Evolutionary conservation across 2,888 invertebrate species (phyloP), one percentile per base, ranked within the genome.

Genomic region (Helleia helle): DNA sequence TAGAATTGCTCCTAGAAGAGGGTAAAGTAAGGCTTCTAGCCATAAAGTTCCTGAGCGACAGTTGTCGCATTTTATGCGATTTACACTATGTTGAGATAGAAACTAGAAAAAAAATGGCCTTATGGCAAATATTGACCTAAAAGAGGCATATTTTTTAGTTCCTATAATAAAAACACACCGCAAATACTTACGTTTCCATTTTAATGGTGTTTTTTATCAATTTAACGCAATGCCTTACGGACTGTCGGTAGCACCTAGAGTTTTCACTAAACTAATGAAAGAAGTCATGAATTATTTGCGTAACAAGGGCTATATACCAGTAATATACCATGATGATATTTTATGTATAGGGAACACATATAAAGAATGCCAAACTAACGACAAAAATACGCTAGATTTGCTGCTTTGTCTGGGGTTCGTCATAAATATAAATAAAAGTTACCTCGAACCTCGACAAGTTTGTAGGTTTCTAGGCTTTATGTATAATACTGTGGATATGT

Each of bases 361-460:
- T 26, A 26, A 11, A 1, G 36, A 41, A n/a, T 47, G 47, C 8
- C 2, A 31, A 6, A 13, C 14, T 6, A 42, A 42, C 26, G 38
- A 42, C 2, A 39, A 40, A 9, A 41, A 43, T 17, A 43, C 45
- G 6, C 25, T 45, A 27, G 9, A 17, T 11, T 36, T 42, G 26
- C 17, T 46, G 12, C n/a, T 34, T 9, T 46, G 43, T 38, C 15
- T 46, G 37, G 49, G 49, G 2, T 49, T 49, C 22, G 24, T 48
- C 3, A 14, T 48, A 6, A 48, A 48, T 25, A 40, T 9, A 18
- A 22, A 41, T 4, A 45, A 49, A 14, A 46, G 46, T 30, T 13
- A 2, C 1, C 22, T 49, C 7, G 3, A 17, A 15, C 48, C 46
- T 15, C 4, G 12, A 34, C 40, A 44, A 13, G 8, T 3, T 4